These are phyloP conservation scores for Argentina silus DNA, from an alignment of 2,797 vertebrate genomes.

Conservation along the genomic window DNA sequence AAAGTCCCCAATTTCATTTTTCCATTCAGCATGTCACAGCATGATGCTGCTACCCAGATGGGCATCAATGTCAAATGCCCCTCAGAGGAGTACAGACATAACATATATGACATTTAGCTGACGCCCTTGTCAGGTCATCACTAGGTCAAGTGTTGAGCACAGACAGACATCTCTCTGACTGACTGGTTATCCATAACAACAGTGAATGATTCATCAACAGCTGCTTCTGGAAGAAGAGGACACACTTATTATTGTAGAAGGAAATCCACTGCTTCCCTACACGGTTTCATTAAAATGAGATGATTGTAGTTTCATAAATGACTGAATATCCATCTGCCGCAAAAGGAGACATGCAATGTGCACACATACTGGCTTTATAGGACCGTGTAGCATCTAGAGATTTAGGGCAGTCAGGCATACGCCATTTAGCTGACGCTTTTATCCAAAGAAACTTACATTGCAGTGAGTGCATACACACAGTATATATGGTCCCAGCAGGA, in stretches of 20 bases:
- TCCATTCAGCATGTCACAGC: background rate
- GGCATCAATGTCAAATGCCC: background rate
- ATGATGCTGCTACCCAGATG: background rate
- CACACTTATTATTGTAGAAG: background rate
- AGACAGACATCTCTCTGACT: slow-evolving; percentile 21
- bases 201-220: background rate
- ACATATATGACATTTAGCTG: too few species aligned
- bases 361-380: slow-evolving; percentile 10
- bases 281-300: slow-evolving; percentile 30
- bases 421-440: too few species aligned
- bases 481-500: too few species aligned
- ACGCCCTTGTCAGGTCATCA: too few species aligned
- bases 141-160: slow-evolving; percentile 24
- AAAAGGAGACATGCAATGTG: slow-evolving; percentile 4
- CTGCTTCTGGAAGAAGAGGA: slow-evolving; percentile 22
- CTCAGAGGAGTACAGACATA: too few species aligned
- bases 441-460: too few species aligned
- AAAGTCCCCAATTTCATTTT: background rate
- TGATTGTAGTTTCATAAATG: slow-evolving; percentile 40
- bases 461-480: too few species aligned
- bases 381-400: slow-evolving; percentile 39
- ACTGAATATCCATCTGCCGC: slow-evolving; percentile 37
- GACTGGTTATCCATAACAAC: slow-evolving; percentile 5
- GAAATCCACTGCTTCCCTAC: slow-evolving; percentile 30
- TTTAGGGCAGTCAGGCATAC: slow-evolving; percentile 51